phyloP scores from a whole-genome alignment of 2,888 invertebrate genomes.

The Sarcophaga rosellei region DNA sequence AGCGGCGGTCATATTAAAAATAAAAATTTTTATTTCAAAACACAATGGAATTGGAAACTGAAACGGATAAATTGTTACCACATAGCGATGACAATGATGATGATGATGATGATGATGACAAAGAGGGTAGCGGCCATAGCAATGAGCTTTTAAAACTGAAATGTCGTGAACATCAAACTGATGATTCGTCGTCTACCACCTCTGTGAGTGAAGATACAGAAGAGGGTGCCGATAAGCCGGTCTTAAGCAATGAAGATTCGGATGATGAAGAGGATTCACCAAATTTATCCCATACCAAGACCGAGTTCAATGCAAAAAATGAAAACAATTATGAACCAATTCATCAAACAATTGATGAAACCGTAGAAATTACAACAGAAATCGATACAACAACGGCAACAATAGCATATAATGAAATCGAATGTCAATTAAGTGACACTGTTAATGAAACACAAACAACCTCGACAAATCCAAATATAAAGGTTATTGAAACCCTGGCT shows the following conservation, averaged over 20 bases:
- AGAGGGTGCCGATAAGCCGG: constrained; percentile 46
- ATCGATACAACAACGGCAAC: constrained; percentile 57
- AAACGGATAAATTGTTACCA: constrained; percentile 57
- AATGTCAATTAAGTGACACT: constrained; percentile 55
- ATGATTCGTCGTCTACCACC: constrained; percentile 34
- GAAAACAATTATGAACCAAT: constrained; percentile 33
- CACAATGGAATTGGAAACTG: constrained; percentile 54
- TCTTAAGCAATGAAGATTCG: constrained; percentile 42
- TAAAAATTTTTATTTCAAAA: constrained; percentile 17
- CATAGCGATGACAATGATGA: constrained; percentile 28
- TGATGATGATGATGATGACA: background rate
- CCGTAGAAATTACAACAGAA: constrained; percentile 62
- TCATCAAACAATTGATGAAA: constrained; percentile 40
- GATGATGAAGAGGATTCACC: constrained; percentile 52
- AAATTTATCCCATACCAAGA: constrained; percentile 44
- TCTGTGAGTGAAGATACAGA: constrained; percentile 55
- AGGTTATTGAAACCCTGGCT: constrained; percentile 47
- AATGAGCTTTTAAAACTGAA: constrained; percentile 33
- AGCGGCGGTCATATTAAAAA: constrained; percentile 13
- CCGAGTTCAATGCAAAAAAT: constrained; percentile 17
- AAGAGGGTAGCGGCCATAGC: background rate
- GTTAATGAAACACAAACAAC: constrained; percentile 45
- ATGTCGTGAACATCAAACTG: constrained; percentile 21
- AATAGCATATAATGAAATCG: constrained; percentile 13
- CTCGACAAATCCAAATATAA: constrained; percentile 28